Conservation (phyloP, 2,888 invertebrate species). For the Dryocosmus kuriphilus region DNA sequence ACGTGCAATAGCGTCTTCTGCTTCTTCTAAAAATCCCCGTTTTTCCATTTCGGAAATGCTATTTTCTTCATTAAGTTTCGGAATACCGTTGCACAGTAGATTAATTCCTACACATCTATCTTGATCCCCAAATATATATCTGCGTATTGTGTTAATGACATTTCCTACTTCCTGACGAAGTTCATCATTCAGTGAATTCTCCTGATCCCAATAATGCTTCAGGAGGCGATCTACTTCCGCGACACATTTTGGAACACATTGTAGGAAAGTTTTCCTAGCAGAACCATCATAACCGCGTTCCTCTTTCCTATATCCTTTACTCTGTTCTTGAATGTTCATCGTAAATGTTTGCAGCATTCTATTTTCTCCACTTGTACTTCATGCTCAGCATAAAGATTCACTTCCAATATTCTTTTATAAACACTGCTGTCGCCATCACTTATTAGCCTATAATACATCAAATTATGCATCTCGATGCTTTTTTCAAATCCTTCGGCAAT, state of each 20-base stretch:
- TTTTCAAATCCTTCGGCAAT: constrained; percentile 44
- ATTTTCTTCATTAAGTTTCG: not conserved
- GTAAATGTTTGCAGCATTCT: constrained; percentile 37
- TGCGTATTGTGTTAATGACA: not conserved
- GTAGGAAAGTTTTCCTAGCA: too few relatives aligned
- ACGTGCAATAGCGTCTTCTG: constrained; percentile 25
- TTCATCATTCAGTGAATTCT: not conserved
- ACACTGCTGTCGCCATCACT: constrained; percentile 44
- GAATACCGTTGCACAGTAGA: not conserved
- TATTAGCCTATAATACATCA: constrained; percentile 46
- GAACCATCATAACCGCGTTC: constrained; percentile 21
- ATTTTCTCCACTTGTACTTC: constrained; percentile 11
- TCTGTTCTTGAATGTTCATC: not conserved
- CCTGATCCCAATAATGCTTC: not conserved
- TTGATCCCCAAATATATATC: constrained; percentile 2
- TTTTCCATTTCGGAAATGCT: constrained; percentile 42
- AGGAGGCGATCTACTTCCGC: not conserved
- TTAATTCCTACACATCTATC: not conserved
- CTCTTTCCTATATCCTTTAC: not conserved
- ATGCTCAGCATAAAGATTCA: constrained; percentile 23
- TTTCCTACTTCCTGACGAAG: not conserved
- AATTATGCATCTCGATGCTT: constrained; percentile 42
- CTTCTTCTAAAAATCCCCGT: constrained; percentile 29
- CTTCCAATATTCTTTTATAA: constrained; percentile 9
- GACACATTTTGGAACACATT: not conserved